phyloP scores from a whole-genome alignment of 2,113 vertebrate species.

The Irena cyanogastra region DNA sequence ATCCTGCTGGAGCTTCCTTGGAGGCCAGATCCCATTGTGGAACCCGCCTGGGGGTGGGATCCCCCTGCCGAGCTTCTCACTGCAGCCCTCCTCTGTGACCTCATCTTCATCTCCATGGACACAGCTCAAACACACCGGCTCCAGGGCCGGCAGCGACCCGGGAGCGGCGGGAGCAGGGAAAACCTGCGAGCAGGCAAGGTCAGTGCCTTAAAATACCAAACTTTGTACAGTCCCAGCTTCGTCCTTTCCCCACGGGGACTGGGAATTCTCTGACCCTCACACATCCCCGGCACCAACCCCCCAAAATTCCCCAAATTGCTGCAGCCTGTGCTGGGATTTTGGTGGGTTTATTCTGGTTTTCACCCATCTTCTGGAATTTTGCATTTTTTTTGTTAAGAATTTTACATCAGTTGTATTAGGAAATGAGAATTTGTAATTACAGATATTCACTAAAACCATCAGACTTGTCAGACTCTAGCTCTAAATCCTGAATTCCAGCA shows the following conservation, averaged over 20 bases:
- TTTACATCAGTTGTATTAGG: background rate
- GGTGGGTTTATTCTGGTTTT: background rate
- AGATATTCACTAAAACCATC: background rate
- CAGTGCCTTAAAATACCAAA: background rate
- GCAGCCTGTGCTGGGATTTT: background rate
- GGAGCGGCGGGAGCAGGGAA: background rate
- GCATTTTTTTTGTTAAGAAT: background rate
- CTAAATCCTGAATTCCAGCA: background rate
- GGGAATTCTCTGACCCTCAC: background rate
- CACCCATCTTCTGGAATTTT: background rate
- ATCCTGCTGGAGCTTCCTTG: background rate
- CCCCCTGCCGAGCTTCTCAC: background rate
- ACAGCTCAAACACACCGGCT: background rate
- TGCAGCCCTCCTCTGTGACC: background rate
- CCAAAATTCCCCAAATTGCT: background rate
- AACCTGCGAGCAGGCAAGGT: background rate
- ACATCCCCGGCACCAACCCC: background rate
- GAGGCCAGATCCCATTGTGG: background rate
- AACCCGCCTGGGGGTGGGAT: background rate
- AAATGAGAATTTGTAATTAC: background rate
- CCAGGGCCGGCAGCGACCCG: background rate
- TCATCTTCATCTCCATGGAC: background rate
- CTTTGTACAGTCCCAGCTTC: background rate
- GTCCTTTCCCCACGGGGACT: background rate
- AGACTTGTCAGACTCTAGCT: background rate